These are phyloP conservation scores for Torymus aiolomorphi DNA, from an alignment of 2,888 invertebrate genomes.

Conservation along the genomic window DNA sequence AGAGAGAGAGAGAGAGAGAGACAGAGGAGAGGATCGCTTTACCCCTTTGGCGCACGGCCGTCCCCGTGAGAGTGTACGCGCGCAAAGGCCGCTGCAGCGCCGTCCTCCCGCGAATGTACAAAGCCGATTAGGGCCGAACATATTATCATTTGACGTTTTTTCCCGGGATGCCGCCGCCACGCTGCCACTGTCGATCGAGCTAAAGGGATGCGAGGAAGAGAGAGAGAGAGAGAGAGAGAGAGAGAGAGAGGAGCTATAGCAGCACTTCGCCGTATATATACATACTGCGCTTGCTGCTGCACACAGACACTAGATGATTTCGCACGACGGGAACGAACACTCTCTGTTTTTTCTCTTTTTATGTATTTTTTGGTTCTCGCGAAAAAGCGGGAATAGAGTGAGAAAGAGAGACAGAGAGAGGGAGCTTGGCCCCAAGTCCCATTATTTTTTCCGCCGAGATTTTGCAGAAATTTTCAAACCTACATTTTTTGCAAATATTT, in stretches of 20 bases:
- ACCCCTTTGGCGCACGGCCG: constrained; percentile 23
- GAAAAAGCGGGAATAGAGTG: no score
- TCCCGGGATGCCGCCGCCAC: background rate
- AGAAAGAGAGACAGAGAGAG: no score
- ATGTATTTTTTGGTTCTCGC: background rate
- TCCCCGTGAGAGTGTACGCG: constrained; percentile 1
- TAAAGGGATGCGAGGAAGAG: no score
- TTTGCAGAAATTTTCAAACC: background rate
- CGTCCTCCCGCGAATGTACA: constrained; percentile 68
- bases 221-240: constrained; percentile 18
- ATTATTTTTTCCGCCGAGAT: background rate
- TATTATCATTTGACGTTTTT: constrained; percentile 73
- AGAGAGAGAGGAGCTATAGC: constrained; percentile 5
- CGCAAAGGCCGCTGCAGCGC: constrained; percentile 36
- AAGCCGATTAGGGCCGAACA: constrained; percentile 73
- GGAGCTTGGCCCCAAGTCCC: background rate
- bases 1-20: background rate
- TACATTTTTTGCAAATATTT: no score
- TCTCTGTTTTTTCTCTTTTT: constrained; percentile 17
- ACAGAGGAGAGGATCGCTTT: constrained; percentile 8
- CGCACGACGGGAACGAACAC: constrained; percentile 5
- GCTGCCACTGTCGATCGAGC: constrained; percentile 51
- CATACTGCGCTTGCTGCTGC: background rate
- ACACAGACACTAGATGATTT: constrained; percentile 32
- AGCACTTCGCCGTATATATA: background rate